Percentiles rank a stretch among this genome's conserved stretches.
These are phyloP conservation scores for Torymus aiolomorphi DNA, from an alignment of 2,888 invertebrate genomes.

Conservation along the genomic window DNA sequence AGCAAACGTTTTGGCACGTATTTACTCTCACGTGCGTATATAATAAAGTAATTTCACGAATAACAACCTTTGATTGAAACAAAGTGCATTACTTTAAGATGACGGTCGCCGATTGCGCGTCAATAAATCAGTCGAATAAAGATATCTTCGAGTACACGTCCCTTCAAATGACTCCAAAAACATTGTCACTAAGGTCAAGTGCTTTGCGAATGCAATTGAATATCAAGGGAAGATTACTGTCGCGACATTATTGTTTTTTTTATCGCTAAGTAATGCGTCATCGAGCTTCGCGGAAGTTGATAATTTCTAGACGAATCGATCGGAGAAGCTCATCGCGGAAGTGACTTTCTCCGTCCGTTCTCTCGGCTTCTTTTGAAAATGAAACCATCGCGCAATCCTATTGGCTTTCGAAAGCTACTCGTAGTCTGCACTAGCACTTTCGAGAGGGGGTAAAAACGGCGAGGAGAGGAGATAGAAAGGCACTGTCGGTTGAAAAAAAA, in stretches of 20 bases:
- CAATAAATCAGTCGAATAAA: slow-evolving; percentile 35
- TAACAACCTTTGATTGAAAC: not conserved
- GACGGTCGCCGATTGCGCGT: not conserved
- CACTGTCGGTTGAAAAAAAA: too few relatives aligned
- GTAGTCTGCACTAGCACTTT: too few relatives aligned
- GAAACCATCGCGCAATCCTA: not conserved
- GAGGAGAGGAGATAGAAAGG: slow-evolving; percentile 1
- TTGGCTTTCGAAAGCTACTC: not conserved
- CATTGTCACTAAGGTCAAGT: slow-evolving; percentile 26
- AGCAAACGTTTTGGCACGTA: too few relatives aligned
- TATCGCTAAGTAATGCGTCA: too few relatives aligned
- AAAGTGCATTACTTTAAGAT: not conserved
- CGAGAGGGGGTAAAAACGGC: not conserved
- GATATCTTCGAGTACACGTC: not conserved
- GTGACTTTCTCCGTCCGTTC: not conserved
- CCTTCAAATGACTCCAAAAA: slow-evolving; percentile 4
- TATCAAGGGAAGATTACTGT: not conserved
- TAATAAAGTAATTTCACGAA: slow-evolving; percentile 16
- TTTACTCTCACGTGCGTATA: not conserved
- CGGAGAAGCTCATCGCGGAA: not conserved
- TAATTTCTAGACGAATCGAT: too few relatives aligned
- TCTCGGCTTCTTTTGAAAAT: not conserved
- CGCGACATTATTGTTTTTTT: too few relatives aligned
- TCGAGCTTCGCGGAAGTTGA: too few relatives aligned
- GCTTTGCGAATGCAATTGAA: slow-evolving; percentile 17